Evolutionary conservation across 2,888 invertebrate species (phyloP), one percentile per base, ranked within the genome.

Genomic region (Drosophila antonietae): DNA sequence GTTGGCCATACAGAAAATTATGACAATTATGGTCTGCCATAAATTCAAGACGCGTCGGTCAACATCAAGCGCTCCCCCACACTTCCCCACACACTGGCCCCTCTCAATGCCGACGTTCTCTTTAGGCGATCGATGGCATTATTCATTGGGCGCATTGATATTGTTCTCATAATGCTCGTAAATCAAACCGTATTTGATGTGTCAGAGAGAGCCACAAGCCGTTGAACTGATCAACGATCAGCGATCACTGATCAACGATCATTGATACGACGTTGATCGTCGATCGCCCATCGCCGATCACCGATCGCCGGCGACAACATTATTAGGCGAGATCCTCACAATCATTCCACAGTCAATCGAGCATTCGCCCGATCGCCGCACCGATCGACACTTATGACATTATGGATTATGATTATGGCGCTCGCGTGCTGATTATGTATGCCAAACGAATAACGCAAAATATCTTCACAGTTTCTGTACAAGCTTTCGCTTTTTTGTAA

Each of bases 21-120:
- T 91, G 91, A 91, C 91, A 91, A 90, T 91, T 91, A 91, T 90
- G 90, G 91, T 83, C 66, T 67, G 83, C 78, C 76, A 90, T 90
- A 89, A 89, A 83, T 86, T 85, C 77, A 75, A 63, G 65, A 63
- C 72, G 72, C 76, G 80, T 78, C 81, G 78, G 90, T 59, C 69
- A 67, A 88, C 76, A 80, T 83, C 90, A 86, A 89, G 85, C 85
- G 69, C 28, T 52, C 31, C 15, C 12, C 49, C 20, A 2, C 1
- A 35, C 52, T 41, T 49, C 64, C n/a, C 47, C 55, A 46, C 2
- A 28, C 28, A 20, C 20, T 5, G 28, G 46, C 3, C 18, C n/a
- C 37, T 44, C 44, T 31, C 31, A 12, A 12, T 15, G 14, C 8
- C 7, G n/a, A 55, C 37, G 15, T 43, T 52, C 47, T 62, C 57